These are phyloP conservation scores for Leptinotarsa texana DNA, from an alignment of 1,140 invertebrate genomes.

Conservation along the genomic window DNA sequence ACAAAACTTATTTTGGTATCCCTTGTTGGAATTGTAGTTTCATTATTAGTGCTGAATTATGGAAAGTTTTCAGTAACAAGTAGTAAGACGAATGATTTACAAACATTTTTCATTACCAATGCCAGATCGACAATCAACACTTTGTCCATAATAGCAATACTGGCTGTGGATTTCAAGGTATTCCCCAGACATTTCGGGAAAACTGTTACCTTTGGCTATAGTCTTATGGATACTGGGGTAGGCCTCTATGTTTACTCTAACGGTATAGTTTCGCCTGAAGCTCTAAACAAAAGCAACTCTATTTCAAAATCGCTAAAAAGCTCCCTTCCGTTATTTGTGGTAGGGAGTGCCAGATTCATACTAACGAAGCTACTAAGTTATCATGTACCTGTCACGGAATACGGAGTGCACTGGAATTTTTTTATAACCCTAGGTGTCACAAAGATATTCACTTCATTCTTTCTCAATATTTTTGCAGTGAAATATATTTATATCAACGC, in stretches of 20 bases:
- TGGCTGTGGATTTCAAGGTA: conserved; percentile 89
- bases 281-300: conserved; percentile 54
- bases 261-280: conserved; percentile 72
- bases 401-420: conserved; percentile 97
- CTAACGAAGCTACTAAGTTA: conserved; percentile 74
- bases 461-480: conserved; percentile 59
- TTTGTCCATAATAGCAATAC: conserved; percentile 79
- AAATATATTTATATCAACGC: conserved; percentile 51
- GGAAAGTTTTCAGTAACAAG: conserved; percentile 11
- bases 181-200: conserved; percentile 87
- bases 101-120: conserved; percentile 66
- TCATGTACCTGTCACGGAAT: conserved; percentile 86
- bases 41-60: not conserved
- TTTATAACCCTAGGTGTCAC: conserved; percentile 88
- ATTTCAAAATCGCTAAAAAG: conserved; percentile 53
- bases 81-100: conserved; percentile 45
- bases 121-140: conserved; percentile 73
- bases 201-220: conserved; percentile 83
- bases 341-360: conserved; percentile 74
- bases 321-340: conserved; percentile 61
- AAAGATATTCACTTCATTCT: conserved; percentile 70
- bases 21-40: not conserved
- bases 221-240: conserved; percentile 94
- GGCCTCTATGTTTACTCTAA: conserved; percentile 87
- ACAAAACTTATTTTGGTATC: conserved; percentile 13